Evolutionary conservation across 2,888 invertebrate genomes (phyloP).

Genomic region (Villa cingulata): DNA sequence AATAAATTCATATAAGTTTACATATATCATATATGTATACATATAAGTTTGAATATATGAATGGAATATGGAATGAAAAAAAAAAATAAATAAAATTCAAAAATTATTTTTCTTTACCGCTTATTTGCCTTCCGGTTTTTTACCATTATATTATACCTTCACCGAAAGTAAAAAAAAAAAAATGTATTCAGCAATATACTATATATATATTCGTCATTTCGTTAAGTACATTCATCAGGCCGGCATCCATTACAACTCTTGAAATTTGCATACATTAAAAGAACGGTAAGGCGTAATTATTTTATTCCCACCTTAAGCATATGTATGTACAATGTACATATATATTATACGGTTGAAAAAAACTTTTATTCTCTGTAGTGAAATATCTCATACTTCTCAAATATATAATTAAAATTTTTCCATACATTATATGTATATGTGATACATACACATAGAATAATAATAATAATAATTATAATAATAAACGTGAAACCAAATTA

Average conservation of each 20-base stretch:
- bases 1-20: no score
- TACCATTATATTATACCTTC: background rate
- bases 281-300: slow-evolving; percentile 11
- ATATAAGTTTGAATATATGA: no score
- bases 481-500: background rate
- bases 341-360: no score
- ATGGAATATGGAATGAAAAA: no score
- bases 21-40: no score
- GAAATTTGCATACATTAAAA: slow-evolving; percentile 13
- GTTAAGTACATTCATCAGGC: background rate
- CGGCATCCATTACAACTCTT: slow-evolving; percentile 1
- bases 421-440: no score
- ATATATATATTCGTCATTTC: background rate
- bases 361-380: no score
- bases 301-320: slow-evolving; percentile 7
- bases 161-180: background rate
- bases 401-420: background rate
- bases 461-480: background rate
- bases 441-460: background rate
- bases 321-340: no score
- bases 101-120: background rate
- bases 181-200: background rate
- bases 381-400: background rate
- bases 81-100: no score
- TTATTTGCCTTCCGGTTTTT: background rate